Evolutionary conservation across 2,113 vertebrate genomes (phyloP), one percentile per base, ranked within the genome.

Genomic region (Ophiodon elongatus): DNA sequence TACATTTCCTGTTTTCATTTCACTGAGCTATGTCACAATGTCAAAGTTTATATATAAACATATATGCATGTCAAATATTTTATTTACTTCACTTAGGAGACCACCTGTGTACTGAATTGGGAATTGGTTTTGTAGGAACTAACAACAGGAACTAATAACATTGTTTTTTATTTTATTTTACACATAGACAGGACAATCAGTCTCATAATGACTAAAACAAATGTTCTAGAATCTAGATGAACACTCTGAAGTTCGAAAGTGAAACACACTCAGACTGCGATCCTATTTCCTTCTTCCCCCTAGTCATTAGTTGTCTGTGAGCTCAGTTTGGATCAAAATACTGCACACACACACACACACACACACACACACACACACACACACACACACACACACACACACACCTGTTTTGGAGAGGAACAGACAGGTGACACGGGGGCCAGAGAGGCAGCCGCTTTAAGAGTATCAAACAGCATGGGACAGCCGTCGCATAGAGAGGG

Each of bases 221-320:
- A 21, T 7, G 4, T 33, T 21, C 41, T 52, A 1, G 17, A 50
- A n/a, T n/a, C n/a, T n/a, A n/a, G n/a, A n/a, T 29, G 17, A 39
- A 50, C 37, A 35, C 19, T 56, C 10, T 25, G 4, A 37, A 33
- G 23, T 47, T 2, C 19, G 37, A 1, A 37, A 52, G 25, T 10
- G 25, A 33, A 57, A 31, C 33, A 41, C 13, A 21, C 17, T 66
- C 19, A 37, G 4, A 13, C 0, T 35, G 4, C 27, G 63, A 35
- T 77, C 50, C 54, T n/a, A 29, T 54, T 50, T 1, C 43, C 50
- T 0, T 59, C 23, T 69, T 84, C 41, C 65, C 68, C 19, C 79
- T 57, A 66, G 31, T 57, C 64, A 73, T 91, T 76, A 79, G 50
- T 17, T 80, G n/a, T n/a, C 25, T 45, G n/a, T 67, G 69, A 69